Conservation (phyloP, 2,797 vertebrate species). For the Xenentodon cancila region DNA sequence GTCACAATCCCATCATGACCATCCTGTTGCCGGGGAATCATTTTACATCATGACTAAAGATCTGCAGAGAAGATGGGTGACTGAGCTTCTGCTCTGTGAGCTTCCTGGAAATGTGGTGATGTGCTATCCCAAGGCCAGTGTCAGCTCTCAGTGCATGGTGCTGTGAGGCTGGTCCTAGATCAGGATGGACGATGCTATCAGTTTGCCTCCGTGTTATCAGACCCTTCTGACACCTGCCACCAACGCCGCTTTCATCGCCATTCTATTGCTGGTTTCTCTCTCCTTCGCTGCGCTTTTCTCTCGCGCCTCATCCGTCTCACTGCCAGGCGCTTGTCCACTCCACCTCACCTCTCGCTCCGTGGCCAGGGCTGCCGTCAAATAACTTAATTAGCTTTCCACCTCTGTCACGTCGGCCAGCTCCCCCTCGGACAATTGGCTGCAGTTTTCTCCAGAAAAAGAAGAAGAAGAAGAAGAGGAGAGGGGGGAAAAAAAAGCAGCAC, state of each 20-base stretch:
- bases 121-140: slow-evolving; percentile 32
- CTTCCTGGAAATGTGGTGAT: slow-evolving; percentile 38
- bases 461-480: slow-evolving; percentile 37
- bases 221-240: slow-evolving; percentile 79
- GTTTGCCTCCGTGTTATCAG: slow-evolving; percentile 79
- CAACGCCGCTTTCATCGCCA: slow-evolving; percentile 61
- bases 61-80: slow-evolving; percentile 63
- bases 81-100: slow-evolving; percentile 57
- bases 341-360: slow-evolving; percentile 83
- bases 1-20: slow-evolving; percentile 47
- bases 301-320: slow-evolving; percentile 79
- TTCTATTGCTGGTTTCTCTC: slow-evolving; percentile 49
- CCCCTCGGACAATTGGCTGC: slow-evolving; percentile 82
- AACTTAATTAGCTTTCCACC: slow-evolving; percentile 88
- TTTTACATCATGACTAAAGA: slow-evolving; percentile 59
- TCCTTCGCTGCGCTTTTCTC: slow-evolving; percentile 51
- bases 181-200: slow-evolving; percentile 70
- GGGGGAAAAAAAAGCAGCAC: slow-evolving; percentile 44
- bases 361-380: slow-evolving; percentile 83
- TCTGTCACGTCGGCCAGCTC: slow-evolving; percentile 83
- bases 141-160: slow-evolving; percentile 54
- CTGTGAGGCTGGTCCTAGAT: slow-evolving; percentile 55
- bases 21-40: slow-evolving; percentile 50
- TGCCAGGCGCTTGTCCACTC: slow-evolving; percentile 83
- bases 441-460: slow-evolving; percentile 63